These are phyloP conservation scores for Tor tambroides DNA, from an alignment of 2,113 vertebrate species.

Conservation along the genomic window DNA sequence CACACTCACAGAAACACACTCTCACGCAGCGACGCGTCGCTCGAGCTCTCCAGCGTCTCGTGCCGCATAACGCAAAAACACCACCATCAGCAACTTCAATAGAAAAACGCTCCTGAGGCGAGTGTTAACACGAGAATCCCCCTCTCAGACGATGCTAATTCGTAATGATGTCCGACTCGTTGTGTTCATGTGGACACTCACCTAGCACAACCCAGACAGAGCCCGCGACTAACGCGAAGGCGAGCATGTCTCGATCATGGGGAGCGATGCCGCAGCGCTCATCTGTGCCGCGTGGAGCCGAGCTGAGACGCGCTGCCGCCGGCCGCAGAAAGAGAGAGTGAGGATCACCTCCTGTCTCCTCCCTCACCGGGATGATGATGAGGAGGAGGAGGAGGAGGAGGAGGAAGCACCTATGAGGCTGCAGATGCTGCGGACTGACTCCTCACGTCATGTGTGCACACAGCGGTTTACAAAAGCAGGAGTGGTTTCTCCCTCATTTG, in stretches of 20 bases:
- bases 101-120: too few species aligned
- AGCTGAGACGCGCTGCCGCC: neutral
- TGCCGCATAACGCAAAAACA: constrained; percentile 25
- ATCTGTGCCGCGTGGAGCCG: constrained; percentile 72
- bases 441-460: neutral
- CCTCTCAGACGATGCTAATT: neutral
- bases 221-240: constrained; percentile 79
- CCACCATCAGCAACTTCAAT: neutral
- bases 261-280: constrained; percentile 63
- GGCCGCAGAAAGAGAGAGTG: neutral
- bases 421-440: neutral
- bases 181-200: constrained; percentile 59
- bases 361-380: neutral
- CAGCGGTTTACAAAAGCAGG: neutral
- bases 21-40: neutral
- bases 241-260: constrained; percentile 80
- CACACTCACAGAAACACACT: too few species aligned
- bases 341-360: constrained; percentile 31
- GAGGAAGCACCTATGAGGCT: constrained; percentile 16
- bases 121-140: neutral
- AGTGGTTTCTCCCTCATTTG: neutral
- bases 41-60: neutral
- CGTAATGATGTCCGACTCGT: too few species aligned
- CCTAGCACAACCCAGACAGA: constrained; percentile 81
- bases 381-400: neutral